A percentile compares a stretch with the other conserved stretches of the same genome.
Conservation (phyloP, 2,113 vertebrate species). For the Candoia aspera region DNA sequence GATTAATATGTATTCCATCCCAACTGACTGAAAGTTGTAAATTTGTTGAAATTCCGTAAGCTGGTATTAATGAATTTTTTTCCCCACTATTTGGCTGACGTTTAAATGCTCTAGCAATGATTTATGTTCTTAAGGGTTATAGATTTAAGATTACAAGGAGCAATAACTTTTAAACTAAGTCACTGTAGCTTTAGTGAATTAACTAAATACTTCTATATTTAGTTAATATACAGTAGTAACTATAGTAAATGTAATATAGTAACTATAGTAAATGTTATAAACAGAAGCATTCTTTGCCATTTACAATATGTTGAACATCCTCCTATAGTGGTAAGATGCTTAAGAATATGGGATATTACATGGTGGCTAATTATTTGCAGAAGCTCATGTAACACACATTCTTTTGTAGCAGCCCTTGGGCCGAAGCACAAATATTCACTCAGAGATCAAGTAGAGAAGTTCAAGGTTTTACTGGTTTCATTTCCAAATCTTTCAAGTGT, state of each 20-base stretch:
- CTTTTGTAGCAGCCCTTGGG: conserved; percentile 74
- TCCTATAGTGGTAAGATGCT: conserved; percentile 35
- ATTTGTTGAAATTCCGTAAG: conserved; percentile 36
- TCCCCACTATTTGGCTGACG: conserved; percentile 46
- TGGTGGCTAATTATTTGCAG: conserved; percentile 75
- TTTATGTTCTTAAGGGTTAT: conserved; percentile 65
- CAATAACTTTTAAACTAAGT: conserved; percentile 38
- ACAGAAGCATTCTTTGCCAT: conserved; percentile 67
- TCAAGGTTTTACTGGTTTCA: conserved; percentile 72
- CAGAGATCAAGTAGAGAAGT: conserved; percentile 65
- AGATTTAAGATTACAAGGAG: conserved; percentile 57
- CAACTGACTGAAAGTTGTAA: conserved; percentile 21
- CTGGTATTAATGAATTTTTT: neutral
- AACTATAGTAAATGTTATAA: conserved; percentile 68
- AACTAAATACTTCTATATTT: no score
- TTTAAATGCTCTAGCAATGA: conserved; percentile 57
- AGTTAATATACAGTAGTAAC: no score
- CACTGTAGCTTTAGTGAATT: conserved; percentile 62
- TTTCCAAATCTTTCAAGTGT: conserved; percentile 73
- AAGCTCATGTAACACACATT: conserved; percentile 76
- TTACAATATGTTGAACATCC: conserved; percentile 50
- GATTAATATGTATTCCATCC: neutral
- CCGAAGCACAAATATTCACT: conserved; percentile 54
- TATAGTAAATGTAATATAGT: no score
- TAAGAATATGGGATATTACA: conserved; percentile 69